phyloP scores from a whole-genome alignment of 2,888 invertebrate genomes.

The Metopia argyrocephala region DNA sequence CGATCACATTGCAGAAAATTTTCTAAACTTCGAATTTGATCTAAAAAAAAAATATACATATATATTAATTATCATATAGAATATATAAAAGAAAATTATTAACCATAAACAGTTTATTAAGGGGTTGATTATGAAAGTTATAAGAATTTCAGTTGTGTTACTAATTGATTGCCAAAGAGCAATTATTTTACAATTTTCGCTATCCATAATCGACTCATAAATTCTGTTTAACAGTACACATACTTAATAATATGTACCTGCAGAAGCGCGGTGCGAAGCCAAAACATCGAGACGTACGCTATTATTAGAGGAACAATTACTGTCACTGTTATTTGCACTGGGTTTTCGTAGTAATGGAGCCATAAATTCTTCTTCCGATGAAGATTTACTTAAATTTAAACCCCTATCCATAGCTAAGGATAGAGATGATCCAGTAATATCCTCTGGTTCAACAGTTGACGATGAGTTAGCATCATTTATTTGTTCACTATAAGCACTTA shows the following conservation, averaged over 20 bases:
- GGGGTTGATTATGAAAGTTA: too few relatives aligned
- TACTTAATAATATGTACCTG: slow-evolving; percentile 66
- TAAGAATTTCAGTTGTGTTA: too few relatives aligned
- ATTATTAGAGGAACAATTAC: slow-evolving; percentile 61
- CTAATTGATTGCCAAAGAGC: too few relatives aligned
- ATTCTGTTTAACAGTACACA: too few relatives aligned
- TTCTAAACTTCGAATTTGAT: slow-evolving; percentile 73
- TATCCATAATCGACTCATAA: not conserved
- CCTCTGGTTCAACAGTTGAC: slow-evolving; percentile 47
- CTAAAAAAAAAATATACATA: slow-evolving; percentile 68
- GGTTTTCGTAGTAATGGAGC: slow-evolving; percentile 69
- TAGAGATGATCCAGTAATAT: slow-evolving; percentile 31
- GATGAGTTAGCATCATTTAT: slow-evolving; percentile 70
- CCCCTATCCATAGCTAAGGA: slow-evolving; percentile 52
- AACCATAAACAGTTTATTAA: too few relatives aligned
- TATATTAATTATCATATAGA: not conserved
- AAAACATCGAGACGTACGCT: slow-evolving; percentile 73
- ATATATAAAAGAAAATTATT: not conserved
- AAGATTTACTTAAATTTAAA: slow-evolving; percentile 36
- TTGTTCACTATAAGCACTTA: slow-evolving; percentile 77
- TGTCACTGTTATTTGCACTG: slow-evolving; percentile 58
- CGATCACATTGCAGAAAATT: slow-evolving; percentile 72
- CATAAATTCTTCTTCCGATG: slow-evolving; percentile 68
- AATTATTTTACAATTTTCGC: too few relatives aligned
- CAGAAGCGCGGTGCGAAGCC: slow-evolving; percentile 71